These are phyloP conservation scores for Magallana angulata DNA, from an alignment of 1,140 invertebrate species.

Conservation along the genomic window DNA sequence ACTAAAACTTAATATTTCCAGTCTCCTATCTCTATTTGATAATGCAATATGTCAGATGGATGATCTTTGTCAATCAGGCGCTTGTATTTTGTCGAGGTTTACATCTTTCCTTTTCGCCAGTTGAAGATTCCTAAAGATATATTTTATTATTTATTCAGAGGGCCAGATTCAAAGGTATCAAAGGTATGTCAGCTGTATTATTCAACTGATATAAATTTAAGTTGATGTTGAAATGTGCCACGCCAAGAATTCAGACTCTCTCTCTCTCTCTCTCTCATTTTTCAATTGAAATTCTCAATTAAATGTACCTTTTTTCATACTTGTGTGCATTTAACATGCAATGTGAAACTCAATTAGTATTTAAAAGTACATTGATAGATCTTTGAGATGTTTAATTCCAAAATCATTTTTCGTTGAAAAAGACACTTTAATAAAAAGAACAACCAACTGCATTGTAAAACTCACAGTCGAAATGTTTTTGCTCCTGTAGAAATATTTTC, in stretches of 20 bases:
- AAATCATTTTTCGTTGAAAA: no score
- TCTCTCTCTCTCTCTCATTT: not conserved
- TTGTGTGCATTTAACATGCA: not conserved
- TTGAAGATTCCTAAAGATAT: not conserved
- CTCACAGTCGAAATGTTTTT: no score
- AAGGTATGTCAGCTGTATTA: not conserved
- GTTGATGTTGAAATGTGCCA: slow-evolving; percentile 1
- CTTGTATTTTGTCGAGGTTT: slow-evolving; percentile 1
- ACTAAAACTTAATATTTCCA: slow-evolving; percentile 17
- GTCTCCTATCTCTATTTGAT: slow-evolving; percentile 14
- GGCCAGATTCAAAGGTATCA: slow-evolving; percentile 16
- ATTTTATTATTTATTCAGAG: slow-evolving; percentile 21
- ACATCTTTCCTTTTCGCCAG: slow-evolving; percentile 1
- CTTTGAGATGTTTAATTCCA: no score
- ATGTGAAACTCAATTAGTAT: no score
- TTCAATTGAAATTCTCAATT: no score
- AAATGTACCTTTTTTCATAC: not conserved
- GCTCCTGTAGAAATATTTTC: not conserved
- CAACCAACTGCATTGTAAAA: no score
- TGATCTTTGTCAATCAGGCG: slow-evolving; percentile 30
- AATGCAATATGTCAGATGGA: slow-evolving; percentile 37
- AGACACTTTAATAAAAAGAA: no score
- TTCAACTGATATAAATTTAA: slow-evolving; percentile 25
- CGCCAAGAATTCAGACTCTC: not conserved
- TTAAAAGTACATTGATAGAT: no score